Conservation (phyloP, 1,140 invertebrate species). For the Drosophila dunni region DNA sequence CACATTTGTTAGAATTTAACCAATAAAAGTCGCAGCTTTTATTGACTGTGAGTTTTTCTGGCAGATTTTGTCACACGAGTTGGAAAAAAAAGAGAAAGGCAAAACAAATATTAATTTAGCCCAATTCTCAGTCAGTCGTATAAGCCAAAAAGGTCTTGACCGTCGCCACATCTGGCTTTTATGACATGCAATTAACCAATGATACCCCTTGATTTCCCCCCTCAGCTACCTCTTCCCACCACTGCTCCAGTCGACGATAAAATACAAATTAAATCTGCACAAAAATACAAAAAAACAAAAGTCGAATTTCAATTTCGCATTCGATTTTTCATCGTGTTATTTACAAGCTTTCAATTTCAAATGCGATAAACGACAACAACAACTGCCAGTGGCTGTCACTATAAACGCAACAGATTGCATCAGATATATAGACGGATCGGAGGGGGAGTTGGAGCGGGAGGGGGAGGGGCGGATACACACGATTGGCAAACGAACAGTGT, state of each 20-base stretch:
- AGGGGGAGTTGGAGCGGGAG: background rate
- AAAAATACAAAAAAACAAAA: conserved; percentile 13
- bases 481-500: conserved; percentile 36
- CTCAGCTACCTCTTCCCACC: background rate
- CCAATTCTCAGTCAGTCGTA: conserved; percentile 17
- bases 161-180: conserved; percentile 12
- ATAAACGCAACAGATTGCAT: conserved; percentile 70
- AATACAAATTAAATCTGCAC: conserved; percentile 57
- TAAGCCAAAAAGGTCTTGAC: conserved; percentile 20
- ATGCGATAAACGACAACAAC: conserved; percentile 71
- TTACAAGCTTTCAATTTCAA: conserved; percentile 78
- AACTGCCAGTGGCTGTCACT: conserved; percentile 52
- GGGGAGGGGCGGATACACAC: background rate
- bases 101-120: background rate
- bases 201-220: too few species aligned
- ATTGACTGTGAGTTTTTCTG: too few species aligned
- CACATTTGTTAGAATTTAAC: background rate
- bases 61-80: too few species aligned
- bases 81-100: background rate
- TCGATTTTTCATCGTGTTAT: conserved; percentile 67
- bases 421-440: conserved; percentile 30
- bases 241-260: background rate
- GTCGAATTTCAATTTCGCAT: conserved; percentile 70
- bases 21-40: background rate
- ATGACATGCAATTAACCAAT: background rate